Evolutionary conservation across 1,140 invertebrate species (phyloP), one percentile per base, ranked within the genome.

Genomic region (Periplaneta americana): DNA sequence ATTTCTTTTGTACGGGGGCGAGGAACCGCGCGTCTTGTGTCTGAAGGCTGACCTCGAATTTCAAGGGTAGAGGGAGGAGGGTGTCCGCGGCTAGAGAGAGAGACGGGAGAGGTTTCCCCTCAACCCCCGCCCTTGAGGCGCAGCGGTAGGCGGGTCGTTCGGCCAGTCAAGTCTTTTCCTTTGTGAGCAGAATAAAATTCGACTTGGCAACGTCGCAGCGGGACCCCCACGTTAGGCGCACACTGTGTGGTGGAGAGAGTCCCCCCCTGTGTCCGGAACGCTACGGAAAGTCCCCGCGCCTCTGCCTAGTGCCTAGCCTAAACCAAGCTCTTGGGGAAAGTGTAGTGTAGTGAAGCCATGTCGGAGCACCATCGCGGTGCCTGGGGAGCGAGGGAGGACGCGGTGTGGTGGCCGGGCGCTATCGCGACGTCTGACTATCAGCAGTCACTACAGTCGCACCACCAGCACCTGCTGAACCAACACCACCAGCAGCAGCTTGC

Each of bases 341-440:
- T 75, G 34, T 34, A 78, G 76, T 78, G 76, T 34, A 82, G 76
- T 77, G 48, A 34, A 82, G 82, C 79, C 82, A 83, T 83, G 82
- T 83, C 82, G 48, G 82, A 83, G 80, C 80, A 81, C 76, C 82
- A 82, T 57, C 80, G 80, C 66, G 82, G 82, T 78, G 80, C 80
- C n/a, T 36, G 79, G 80, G 75, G 75, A 74, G 35, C 81, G 76
- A 57, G 66, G 33, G 90, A 91, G 87, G 91, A 92, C 85, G 90
- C 89, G 87, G 90, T 91, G 91, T 91, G 91, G 90, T 92, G 91
- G 91, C 90, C 90, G 85, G 88, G 89, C 84, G 88, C 90, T 85
- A 66, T 57, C 32, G 37, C 79, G 34, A 34, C 79, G 32, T 34
- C 79, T 22, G 80, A 80, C 57, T 80, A 80, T 87, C 87, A 91